Evolutionary conservation across 2,888 invertebrate genomes (phyloP), one percentile per base, ranked within the genome.

Genomic region (Synanthedon formicaeformis): DNA sequence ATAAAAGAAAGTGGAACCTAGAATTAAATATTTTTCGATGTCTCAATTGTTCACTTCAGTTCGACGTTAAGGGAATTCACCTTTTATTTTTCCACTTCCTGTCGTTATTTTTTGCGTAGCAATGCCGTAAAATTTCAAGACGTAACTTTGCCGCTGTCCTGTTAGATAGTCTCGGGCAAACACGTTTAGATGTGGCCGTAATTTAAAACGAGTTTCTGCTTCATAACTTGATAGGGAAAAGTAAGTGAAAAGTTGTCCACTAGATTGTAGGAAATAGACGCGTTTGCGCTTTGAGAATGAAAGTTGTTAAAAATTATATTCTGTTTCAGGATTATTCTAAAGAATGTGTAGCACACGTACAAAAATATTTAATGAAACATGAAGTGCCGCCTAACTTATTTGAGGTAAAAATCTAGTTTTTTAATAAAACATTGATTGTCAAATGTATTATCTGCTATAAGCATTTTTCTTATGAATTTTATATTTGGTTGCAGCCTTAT

Each of bases 381-480:
- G 96, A 96, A 91, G 98, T 99, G 72, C 97, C 98, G 67, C 93
- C 96, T 71, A 96, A 96, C 90, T 92, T 99, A 79, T 99, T 99
- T 90, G 97, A 98, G 94, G 98, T 98, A 90, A 88, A 80, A 65
- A 18, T 48, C 16, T 13, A 18, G 12, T 12, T 12, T 13, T 4
- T 12, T 12, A 45, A n/a, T n/a, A 23, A 23, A 23, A 13, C 13
- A 45, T 4, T 13, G 14, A n/a, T 5, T 13, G 2, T 13, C n/a
- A 6, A 45, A 45, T 45, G 13, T 3, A 49, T 23, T 48, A 48
- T 1, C 50, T 50, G 6, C 34, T 34, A 10, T 34, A 34, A 34
- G 34, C 10, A 5, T 53, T 40, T 40, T 49, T 34, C 41, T 54
- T 56, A 34, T 51, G 52, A 59, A 55, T 53, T 58, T 13, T 49